Base-by-base conservation (phyloP, 2,888 invertebrate genomes). In the Sclerodermus sp. region DNA sequence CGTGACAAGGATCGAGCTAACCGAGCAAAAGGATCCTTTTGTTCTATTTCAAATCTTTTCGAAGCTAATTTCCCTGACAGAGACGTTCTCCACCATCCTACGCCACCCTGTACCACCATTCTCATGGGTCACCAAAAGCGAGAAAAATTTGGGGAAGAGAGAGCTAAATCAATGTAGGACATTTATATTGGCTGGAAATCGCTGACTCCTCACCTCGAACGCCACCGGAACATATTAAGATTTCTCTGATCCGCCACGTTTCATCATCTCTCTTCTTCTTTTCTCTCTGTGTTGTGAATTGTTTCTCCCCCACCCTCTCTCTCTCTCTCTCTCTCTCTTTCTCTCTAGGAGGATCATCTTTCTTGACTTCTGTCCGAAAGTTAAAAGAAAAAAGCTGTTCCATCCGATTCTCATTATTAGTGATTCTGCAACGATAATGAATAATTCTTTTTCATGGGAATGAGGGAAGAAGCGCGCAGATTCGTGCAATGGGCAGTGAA, bases 141-240 rank as follows among this genome's bases (percentile, higher is more conserved):
- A 23, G 42, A 42, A 42, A 45, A 41, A 45, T 43, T 37, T 45
- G 50, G 43, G 32, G 47, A 47, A 48, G 55, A 53, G 45, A 37
- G 57, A 66, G 57, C 64, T 75, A 74, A 75, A 75, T 73, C 76
- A 74, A 73, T 68, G 71, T 69, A 58, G 67, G 71, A 75, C 73
- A 73, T 74, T 76, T 69, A 75, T 77, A 77, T 77, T 73, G 74
- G 71, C 60, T 58, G 63, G 66, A 71, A 74, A 74, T 68, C 62
- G 76, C 76, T 74, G 76, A 76, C 74, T 64, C 62, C 40, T n/a
- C 43, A 36, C 43, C 36, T n/a, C 32, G 23, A 23, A 23, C 23
- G 23, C 23, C 8, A 23, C 40, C 48, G 56, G 36, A 51, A 51
- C 52, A 51, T 47, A 49, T 54, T 45, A 23, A 23, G 23, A 23